phyloP scores from a whole-genome alignment of 2,113 vertebrate genomes.

The Guaruba guarouba region DNA sequence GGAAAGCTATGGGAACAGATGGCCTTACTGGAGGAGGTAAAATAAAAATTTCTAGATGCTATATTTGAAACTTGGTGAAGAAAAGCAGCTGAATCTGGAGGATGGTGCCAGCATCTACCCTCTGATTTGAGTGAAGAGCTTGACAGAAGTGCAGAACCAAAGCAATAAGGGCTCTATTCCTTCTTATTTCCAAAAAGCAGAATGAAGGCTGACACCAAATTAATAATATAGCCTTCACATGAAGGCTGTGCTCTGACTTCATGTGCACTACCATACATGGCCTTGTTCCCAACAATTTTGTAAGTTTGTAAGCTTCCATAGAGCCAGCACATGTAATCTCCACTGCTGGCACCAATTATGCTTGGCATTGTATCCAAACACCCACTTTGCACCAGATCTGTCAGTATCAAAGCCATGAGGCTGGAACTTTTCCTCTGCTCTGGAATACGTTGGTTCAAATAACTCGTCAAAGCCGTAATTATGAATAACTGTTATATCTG shows the following conservation, averaged over 20 bases:
- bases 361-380: conserved; percentile 65
- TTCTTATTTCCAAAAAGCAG: neutral
- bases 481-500: conserved; percentile 39
- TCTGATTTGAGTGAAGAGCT: conserved; percentile 56
- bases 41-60: conserved; percentile 64
- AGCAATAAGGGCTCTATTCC: neutral
- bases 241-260: neutral
- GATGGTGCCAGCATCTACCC: conserved; percentile 63
- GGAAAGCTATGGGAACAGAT: conserved; percentile 61
- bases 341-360: conserved; percentile 47
- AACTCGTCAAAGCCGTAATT: conserved; percentile 53
- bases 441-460: conserved; percentile 58
- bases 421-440: conserved; percentile 59
- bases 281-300: neutral
- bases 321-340: conserved; percentile 35
- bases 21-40: conserved; percentile 55
- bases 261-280: neutral
- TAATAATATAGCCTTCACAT: neutral
- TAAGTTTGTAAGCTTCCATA: neutral
- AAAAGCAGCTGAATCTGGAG: conserved; percentile 65
- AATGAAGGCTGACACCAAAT: neutral
- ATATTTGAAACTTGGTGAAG: conserved; percentile 61
- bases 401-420: conserved; percentile 55
- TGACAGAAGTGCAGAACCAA: conserved; percentile 55
- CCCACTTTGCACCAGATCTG: conserved; percentile 65